phyloP scores from a whole-genome alignment of 2,888 invertebrate genomes.

The Leptinotarsa juncta region DNA sequence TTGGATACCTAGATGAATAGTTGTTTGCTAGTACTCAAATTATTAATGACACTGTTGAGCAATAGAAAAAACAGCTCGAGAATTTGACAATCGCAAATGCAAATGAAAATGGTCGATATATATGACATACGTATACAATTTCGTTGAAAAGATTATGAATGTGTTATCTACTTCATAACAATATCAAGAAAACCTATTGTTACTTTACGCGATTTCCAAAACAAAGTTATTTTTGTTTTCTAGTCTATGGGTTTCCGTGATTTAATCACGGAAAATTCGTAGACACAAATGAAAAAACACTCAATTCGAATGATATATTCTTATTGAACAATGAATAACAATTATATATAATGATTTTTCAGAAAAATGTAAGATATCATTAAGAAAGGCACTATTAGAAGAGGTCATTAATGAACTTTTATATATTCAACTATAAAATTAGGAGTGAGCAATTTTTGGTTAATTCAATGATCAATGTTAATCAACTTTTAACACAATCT shows the following conservation, averaged over 20 bases:
- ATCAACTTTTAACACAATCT: too few relatives aligned
- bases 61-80: background rate
- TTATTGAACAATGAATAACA: too few relatives aligned
- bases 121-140: background rate
- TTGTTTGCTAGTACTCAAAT: background rate
- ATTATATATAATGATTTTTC: too few relatives aligned
- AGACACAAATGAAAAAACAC: background rate
- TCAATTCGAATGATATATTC: background rate
- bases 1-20: too few relatives aligned
- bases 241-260: background rate
- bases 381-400: too few relatives aligned
- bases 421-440: too few relatives aligned
- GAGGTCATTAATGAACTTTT: too few relatives aligned
- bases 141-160: background rate
- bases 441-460: too few relatives aligned
- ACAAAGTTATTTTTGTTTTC: background rate
- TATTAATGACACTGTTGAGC: background rate
- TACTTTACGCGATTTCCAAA: background rate
- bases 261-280: background rate
- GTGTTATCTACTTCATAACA: constrained; percentile 15
- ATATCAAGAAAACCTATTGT: background rate
- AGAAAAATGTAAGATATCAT: too few relatives aligned
- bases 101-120: background rate
- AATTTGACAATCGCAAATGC: background rate
- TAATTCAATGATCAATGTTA: too few relatives aligned